These are phyloP conservation scores for Tuta absoluta DNA, from an alignment of 2,888 invertebrate species.

Conservation along the genomic window DNA sequence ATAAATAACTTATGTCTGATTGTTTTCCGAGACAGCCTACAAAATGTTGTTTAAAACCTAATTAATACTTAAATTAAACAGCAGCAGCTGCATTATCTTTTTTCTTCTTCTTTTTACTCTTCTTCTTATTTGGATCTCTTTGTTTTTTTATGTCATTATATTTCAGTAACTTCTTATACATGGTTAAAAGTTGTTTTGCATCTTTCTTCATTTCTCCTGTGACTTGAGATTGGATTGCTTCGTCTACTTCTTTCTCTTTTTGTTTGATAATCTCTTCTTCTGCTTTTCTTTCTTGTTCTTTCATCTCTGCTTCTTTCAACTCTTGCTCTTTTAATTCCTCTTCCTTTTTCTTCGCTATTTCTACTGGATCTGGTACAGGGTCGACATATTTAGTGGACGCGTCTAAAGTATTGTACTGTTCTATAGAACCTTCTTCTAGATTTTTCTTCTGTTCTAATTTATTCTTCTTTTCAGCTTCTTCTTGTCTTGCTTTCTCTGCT, in stretches of 20 bases:
- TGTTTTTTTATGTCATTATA: slow-evolving; percentile 61
- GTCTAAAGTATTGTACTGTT: slow-evolving; percentile 77
- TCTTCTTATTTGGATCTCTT: slow-evolving; percentile 58
- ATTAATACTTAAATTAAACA: background rate
- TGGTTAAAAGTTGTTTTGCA: slow-evolving; percentile 70
- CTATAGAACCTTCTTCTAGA: slow-evolving; percentile 74
- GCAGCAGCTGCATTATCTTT: slow-evolving; percentile 29
- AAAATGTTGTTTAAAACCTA: background rate
- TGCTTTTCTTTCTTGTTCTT: slow-evolving; percentile 32
- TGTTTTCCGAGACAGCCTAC: no score
- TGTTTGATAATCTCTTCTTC: slow-evolving; percentile 32
- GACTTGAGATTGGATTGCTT: slow-evolving; percentile 32
- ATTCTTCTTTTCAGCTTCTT: slow-evolving; percentile 28
- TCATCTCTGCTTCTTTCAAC: slow-evolving; percentile 31
- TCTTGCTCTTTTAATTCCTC: slow-evolving; percentile 32
- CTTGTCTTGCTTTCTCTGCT: slow-evolving; percentile 38
- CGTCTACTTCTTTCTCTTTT: slow-evolving; percentile 36
- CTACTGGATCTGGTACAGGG: slow-evolving; percentile 49
- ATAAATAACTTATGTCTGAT: no score
- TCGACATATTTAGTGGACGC: slow-evolving; percentile 65
- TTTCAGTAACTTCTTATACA: slow-evolving; percentile 72
- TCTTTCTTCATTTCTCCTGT: slow-evolving; percentile 66
- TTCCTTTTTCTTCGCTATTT: slow-evolving; percentile 29
- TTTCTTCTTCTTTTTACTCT: slow-evolving; percentile 60
- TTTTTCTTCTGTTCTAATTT: slow-evolving; percentile 34